Percentiles rank a stretch among this genome's conserved stretches.
phyloP scores from a whole-genome alignment of 2,888 invertebrate species.

The Archips xylosteana region DNA sequence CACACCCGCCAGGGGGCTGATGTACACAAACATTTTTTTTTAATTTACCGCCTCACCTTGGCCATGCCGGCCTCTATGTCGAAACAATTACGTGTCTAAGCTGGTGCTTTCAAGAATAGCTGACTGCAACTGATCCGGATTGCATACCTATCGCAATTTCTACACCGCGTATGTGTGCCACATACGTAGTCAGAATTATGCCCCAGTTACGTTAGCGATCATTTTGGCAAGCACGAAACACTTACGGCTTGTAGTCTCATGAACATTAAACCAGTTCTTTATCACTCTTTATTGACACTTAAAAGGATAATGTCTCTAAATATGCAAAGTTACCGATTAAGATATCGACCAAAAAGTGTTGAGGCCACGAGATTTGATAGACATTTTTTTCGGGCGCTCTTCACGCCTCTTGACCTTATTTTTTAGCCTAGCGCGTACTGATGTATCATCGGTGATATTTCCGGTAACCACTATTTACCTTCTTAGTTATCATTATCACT shows the following conservation, averaged over 20 bases:
- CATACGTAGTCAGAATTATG: constrained; percentile 4
- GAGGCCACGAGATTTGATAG: neutral
- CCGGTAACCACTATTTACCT: neutral
- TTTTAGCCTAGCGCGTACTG: neutral
- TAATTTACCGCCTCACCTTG: neutral
- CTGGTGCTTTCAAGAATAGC: neutral
- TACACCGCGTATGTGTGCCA: neutral
- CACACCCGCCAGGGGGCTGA: no score
- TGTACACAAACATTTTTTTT: neutral
- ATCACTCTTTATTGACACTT: constrained; percentile 5
- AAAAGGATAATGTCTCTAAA: neutral
- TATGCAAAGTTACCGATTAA: neutral
- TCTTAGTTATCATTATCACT: neutral
- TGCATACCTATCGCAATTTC: neutral
- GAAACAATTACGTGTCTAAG: neutral
- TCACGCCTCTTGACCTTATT: neutral
- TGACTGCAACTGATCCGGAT: neutral
- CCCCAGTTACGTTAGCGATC: neutral
- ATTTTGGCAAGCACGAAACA: constrained; percentile 1
- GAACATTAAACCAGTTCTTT: constrained; percentile 2
- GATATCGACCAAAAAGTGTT: neutral
- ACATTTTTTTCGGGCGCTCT: neutral
- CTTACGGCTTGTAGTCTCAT: neutral
- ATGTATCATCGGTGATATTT: neutral
- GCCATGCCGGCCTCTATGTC: neutral